These are phyloP conservation scores for Xanthostigma xanthostigma DNA, from an alignment of 2,888 invertebrate species.

Conservation along the genomic window DNA sequence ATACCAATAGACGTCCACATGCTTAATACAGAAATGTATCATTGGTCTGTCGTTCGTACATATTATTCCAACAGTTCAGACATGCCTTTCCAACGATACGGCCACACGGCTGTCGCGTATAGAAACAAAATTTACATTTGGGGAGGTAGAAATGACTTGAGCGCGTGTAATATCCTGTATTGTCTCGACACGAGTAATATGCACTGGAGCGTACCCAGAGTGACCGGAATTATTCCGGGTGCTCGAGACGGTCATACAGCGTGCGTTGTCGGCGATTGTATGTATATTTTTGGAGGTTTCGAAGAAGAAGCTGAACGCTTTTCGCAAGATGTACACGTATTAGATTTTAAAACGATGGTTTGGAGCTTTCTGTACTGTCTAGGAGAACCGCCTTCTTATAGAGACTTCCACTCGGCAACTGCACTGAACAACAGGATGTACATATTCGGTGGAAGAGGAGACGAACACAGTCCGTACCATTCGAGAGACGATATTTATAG, in stretches of 20 bases:
- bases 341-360: conserved; percentile 54
- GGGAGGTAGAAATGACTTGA: conserved; percentile 83
- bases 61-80: conserved; percentile 30
- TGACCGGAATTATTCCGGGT: conserved; percentile 55
- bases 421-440: conserved; percentile 67
- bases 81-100: conserved; percentile 74
- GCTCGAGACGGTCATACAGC: conserved; percentile 88
- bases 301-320: conserved; percentile 71
- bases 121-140: conserved; percentile 69
- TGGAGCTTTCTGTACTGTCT: conserved; percentile 51
- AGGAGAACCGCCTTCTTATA: conserved; percentile 52
- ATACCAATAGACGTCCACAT: conserved; percentile 78
- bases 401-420: conserved; percentile 82
- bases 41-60: conserved; percentile 41
- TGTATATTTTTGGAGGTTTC: conserved; percentile 87
- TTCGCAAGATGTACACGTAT: conserved; percentile 60
- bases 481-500: conserved; percentile 62
- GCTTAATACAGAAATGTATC: conserved; percentile 54
- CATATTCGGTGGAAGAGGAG: conserved; percentile 80
- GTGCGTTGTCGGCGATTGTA: conserved; percentile 58
- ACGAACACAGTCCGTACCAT: conserved; percentile 46
- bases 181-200: conserved; percentile 62
- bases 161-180: conserved; percentile 65
- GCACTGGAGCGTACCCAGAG: conserved; percentile 49
- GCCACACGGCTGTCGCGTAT: conserved; percentile 78